Conservation (phyloP, 1,140 invertebrate species). For the Cecropterus lyciades region DNA sequence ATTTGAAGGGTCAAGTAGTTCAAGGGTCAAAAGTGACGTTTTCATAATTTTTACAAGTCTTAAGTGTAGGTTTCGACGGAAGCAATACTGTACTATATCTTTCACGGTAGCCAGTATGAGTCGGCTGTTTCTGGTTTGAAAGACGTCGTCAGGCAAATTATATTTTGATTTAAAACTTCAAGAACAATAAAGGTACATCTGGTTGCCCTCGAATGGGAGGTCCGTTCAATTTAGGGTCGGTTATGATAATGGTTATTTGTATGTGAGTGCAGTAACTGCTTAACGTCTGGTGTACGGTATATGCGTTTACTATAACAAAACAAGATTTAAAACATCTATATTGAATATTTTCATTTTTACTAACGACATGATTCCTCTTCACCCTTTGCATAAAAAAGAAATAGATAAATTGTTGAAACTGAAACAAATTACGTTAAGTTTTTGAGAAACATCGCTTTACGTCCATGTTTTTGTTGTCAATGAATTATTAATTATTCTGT, state of each 20-base stretch:
- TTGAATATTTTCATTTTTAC: too few species aligned
- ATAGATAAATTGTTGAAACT: background rate
- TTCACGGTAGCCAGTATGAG: too few species aligned
- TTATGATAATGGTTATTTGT: too few species aligned
- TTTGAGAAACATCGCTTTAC: background rate
- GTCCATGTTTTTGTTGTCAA: conserved; percentile 10
- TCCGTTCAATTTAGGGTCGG: too few species aligned
- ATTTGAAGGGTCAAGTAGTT: conserved; percentile 11
- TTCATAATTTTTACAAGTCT: background rate
- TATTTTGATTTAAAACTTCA: background rate
- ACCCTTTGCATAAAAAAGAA: background rate
- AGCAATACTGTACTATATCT: background rate
- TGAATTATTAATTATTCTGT: conserved; percentile 20
- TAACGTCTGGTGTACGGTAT: too few species aligned
- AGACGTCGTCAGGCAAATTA: background rate
- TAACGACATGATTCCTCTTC: background rate
- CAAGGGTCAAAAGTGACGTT: background rate
- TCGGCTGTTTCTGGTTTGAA: background rate
- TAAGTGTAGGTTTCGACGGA: background rate
- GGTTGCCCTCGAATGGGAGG: too few species aligned
- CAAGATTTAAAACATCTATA: too few species aligned
- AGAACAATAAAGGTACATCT: too few species aligned
- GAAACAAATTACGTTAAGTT: conserved; percentile 3
- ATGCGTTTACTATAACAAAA: too few species aligned
- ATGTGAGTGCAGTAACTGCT: too few species aligned